Percentiles rank a stretch among this genome's conserved stretches.
Conservation (phyloP, 1,140 invertebrate genomes). For the Penaeus vannamei region DNA sequence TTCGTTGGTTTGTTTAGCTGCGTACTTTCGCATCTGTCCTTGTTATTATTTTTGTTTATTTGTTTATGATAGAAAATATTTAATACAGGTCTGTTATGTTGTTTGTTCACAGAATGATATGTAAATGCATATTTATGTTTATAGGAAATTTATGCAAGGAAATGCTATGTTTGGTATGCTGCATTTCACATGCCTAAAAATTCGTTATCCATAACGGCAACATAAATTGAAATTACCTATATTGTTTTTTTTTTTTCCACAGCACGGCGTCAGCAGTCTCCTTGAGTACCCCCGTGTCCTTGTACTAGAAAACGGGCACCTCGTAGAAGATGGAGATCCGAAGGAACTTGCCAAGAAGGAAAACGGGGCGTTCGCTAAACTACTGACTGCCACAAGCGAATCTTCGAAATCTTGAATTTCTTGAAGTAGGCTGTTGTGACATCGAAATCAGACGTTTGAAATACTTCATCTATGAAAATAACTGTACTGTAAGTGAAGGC, state of each 20-base stretch:
- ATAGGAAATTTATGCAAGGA: neutral
- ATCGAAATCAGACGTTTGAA: neutral
- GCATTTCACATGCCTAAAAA: no score
- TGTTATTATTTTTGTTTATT: no score
- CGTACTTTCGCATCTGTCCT: no score
- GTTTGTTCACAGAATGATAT: neutral
- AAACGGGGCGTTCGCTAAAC: slow-evolving; percentile 67
- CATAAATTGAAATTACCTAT: no score
- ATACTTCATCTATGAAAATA: slow-evolving; percentile 3
- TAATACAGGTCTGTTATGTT: no score
- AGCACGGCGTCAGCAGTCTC: slow-evolving; percentile 48
- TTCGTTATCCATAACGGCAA: no score
- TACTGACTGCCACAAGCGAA: slow-evolving; percentile 58
- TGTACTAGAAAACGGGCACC: slow-evolving; percentile 75
- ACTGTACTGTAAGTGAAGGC: no score
- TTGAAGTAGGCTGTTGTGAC: neutral
- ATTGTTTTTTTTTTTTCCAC: neutral
- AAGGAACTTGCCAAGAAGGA: slow-evolving; percentile 76
- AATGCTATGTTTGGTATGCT: no score
- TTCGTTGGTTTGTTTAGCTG: no score
- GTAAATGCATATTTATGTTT: neutral
- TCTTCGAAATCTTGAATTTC: neutral
- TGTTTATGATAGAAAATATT: no score
- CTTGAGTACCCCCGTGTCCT: slow-evolving; percentile 37
- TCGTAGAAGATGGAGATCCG: slow-evolving; percentile 85